Conservation (phyloP, 2,888 invertebrate genomes). For the Cheiracanthium punctorium region DNA sequence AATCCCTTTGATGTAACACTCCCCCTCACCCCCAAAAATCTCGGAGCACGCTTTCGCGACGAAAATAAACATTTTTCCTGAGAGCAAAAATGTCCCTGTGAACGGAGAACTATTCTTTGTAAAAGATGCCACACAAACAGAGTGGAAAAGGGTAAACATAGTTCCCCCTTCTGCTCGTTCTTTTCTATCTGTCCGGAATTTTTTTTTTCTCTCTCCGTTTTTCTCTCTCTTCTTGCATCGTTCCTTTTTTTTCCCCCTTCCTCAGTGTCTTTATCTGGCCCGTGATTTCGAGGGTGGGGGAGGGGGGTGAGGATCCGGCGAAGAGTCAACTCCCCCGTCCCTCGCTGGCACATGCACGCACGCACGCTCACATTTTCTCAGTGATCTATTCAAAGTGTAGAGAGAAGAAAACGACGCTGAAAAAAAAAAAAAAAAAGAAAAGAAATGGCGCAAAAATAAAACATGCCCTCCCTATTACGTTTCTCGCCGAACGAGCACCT, state of each 20-base stretch:
- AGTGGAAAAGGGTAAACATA: constrained; percentile 50
- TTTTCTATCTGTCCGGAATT: background rate
- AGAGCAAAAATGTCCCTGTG: constrained; percentile 38
- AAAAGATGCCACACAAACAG: constrained; percentile 49
- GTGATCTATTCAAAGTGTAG: constrained; percentile 49
- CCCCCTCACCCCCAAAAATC: constrained; percentile 1
- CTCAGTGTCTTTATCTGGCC: constrained; percentile 35
- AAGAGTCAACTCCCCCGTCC: constrained; percentile 4
- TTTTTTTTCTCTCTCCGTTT: constrained; percentile 10
- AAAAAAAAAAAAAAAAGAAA: no score
- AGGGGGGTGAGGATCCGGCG: no score
- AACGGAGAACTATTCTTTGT: constrained; percentile 36
- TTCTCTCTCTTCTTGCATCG: background rate
- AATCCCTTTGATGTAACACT: constrained; percentile 43
- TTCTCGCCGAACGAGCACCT: constrained; percentile 13
- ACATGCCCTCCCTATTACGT: background rate
- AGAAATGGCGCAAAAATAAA: constrained; percentile 35
- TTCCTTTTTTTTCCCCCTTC: constrained; percentile 20
- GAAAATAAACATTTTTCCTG: constrained; percentile 38
- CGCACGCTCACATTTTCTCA: constrained; percentile 1
- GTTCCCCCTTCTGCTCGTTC: background rate
- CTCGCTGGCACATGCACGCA: background rate
- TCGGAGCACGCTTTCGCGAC: background rate
- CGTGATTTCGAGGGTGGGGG: constrained; percentile 33
- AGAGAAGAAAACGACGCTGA: no score